Percentiles rank a stretch among this genome's conserved stretches.
Evolutionary conservation across 2,888 invertebrate species (phyloP).

Genomic region (Hecatera dysodea): DNA sequence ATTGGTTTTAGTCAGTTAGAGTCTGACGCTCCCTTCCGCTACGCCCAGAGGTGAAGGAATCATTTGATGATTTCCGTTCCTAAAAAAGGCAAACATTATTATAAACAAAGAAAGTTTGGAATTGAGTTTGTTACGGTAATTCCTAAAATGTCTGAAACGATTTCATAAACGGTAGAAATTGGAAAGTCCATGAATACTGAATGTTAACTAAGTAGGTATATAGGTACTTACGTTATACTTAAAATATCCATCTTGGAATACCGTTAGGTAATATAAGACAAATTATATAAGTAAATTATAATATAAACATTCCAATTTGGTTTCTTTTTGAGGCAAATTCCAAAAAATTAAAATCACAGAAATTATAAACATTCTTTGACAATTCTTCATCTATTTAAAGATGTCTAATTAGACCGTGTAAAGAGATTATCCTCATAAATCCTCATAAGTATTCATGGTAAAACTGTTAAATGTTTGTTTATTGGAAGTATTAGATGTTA

Average conservation of each 20-base stretch:
- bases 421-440: slow-evolving; percentile 34
- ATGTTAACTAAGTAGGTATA: neutral
- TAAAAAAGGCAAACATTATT: slow-evolving; percentile 18
- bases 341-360: too few species aligned
- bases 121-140: slow-evolving; percentile 31
- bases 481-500: slow-evolving; percentile 1
- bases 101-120: slow-evolving; percentile 37
- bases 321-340: too few species aligned
- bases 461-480: slow-evolving; percentile 25
- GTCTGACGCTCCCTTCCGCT: too few species aligned
- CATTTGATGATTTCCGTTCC: too few species aligned
- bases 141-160: slow-evolving; percentile 37
- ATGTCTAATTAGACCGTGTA: slow-evolving; percentile 16
- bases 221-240: neutral
- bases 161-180: slow-evolving; percentile 27
- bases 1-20: too few species aligned
- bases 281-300: slow-evolving; percentile 36
- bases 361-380: neutral
- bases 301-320: neutral
- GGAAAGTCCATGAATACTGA: slow-evolving; percentile 34
- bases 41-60: too few species aligned
- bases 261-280: neutral
- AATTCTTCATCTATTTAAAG: neutral
- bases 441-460: slow-evolving; percentile 19
- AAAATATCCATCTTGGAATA: slow-evolving; percentile 16